Evolutionary conservation across 2,113 vertebrate species (phyloP).

Genomic region (Oenanthe melanoleuca): DNA sequence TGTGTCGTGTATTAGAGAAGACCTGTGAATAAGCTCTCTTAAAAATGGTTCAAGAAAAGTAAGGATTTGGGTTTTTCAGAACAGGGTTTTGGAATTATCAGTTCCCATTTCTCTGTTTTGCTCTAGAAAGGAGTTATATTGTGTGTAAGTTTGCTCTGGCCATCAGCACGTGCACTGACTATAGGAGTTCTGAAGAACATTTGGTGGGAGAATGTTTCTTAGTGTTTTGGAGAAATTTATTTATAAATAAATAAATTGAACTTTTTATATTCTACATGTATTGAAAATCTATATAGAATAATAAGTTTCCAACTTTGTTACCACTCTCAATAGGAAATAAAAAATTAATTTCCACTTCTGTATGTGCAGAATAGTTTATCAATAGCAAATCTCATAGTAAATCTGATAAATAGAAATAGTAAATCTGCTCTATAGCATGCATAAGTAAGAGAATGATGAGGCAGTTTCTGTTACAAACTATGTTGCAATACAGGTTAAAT

Average conservation of each 20-base stretch:
- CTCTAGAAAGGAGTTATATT: rapidly evolving
- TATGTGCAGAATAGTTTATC: not conserved
- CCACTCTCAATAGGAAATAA: not conserved
- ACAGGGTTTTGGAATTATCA: not conserved
- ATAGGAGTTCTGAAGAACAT: not conserved
- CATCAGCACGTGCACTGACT: rapidly evolving
- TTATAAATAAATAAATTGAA: not conserved
- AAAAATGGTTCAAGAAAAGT: not conserved
- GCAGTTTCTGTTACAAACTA: not conserved
- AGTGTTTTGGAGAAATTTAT: not conserved
- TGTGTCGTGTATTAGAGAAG: not conserved
- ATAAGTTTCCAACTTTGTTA: not conserved
- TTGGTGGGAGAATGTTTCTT: not conserved
- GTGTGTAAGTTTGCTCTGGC: not conserved
- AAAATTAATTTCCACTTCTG: not conserved
- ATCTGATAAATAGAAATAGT: not conserved
- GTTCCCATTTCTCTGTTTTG: not conserved
- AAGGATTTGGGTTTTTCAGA: not conserved
- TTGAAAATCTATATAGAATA: not conserved
- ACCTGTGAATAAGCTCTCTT: not conserved
- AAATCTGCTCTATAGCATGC: not conserved
- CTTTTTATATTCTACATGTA: not conserved
- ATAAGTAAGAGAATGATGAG: not conserved
- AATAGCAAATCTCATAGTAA: not conserved
- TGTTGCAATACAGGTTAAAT: not conserved